Evolutionary conservation across 2,888 invertebrate genomes (phyloP), one percentile per base, ranked within the genome.

Genomic region (Agrochola litura): DNA sequence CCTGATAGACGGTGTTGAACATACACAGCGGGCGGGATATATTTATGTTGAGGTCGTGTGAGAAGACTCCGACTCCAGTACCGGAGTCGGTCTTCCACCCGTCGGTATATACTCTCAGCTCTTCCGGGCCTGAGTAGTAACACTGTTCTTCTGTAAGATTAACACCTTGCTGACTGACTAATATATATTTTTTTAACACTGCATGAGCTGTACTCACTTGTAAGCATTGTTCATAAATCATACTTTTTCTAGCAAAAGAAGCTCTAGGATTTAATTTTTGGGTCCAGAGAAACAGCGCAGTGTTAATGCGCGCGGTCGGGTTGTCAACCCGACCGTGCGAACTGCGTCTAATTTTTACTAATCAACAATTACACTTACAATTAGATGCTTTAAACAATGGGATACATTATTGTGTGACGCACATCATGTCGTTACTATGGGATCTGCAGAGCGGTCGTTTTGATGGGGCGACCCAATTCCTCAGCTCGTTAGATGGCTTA

Each of bases 351-450:
- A 83, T 71, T 77, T 77, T 77, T 76, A 64, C 43, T 83, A 73
- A 83, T 85, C 67, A 83, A 82, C 75, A 71, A 71, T 73, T 85
- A 75, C 69, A 73, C 63, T 85, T 52, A 85, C 77, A 85, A 77
- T 81, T 85, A 72, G 56, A 82, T 65, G 58, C 43, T 75, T 79
- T 19, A 80, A 56, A 66, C 82, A 71, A 73, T 82, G 10, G 30
- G 54, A 58, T 67, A 56, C 54, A 68, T 67, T 58, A 73, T 77
- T 16, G 63, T 49, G 63, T 65, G 70, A 61, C 77, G 61, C 72
- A 70, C 30, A 43, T 73, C 66, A 41, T 37, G 22, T 70, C 16
- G 71, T 37, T 43, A 25, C 30, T 60, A n/a, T 22, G 22, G 30
- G 52, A 61, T 73, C 58, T 60, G 52, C 16, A 6, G 67, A 73